Conservation (phyloP, 1,140 invertebrate genomes). For the Phymastichus coffea region DNA sequence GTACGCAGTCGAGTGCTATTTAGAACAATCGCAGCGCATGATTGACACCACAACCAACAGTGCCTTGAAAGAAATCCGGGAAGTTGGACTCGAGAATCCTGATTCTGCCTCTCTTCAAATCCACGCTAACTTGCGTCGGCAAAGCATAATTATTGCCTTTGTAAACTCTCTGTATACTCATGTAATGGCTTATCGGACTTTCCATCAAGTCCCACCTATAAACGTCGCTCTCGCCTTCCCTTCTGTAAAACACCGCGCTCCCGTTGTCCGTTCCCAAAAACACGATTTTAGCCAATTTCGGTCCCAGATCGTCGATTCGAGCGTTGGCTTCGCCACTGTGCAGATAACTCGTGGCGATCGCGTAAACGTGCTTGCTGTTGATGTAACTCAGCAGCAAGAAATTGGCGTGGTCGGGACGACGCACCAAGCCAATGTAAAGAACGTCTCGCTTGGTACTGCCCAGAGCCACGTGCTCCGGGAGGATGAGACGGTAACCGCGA, state of each 20-base stretch:
- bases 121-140: slow-evolving; percentile 61
- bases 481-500: slow-evolving; percentile 60
- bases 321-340: slow-evolving; percentile 56
- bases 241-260: slow-evolving; percentile 61
- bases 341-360: slow-evolving; percentile 59
- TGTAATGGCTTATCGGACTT: slow-evolving; percentile 35
- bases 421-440: slow-evolving; percentile 60
- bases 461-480: slow-evolving; percentile 57
- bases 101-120: slow-evolving; percentile 59
- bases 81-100: slow-evolving; percentile 65
- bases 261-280: slow-evolving; percentile 65
- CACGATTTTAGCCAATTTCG: slow-evolving; percentile 57
- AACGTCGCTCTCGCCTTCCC: slow-evolving; percentile 53
- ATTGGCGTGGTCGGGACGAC: slow-evolving; percentile 54
- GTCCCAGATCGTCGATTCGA: slow-evolving; percentile 58
- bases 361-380: slow-evolving; percentile 57
- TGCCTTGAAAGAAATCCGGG: slow-evolving; percentile 62
- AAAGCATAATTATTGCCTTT: slow-evolving; percentile 56
- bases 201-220: slow-evolving; percentile 54
- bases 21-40: slow-evolving; percentile 59
- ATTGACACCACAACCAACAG: slow-evolving; percentile 61
- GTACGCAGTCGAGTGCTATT: slow-evolving; percentile 31
- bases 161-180: slow-evolving; percentile 58
- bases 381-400: slow-evolving; percentile 63
- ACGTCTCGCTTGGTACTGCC: slow-evolving; percentile 57